Percentiles rank a stretch among this genome's conserved stretches.
phyloP scores from a whole-genome alignment of 2,113 vertebrate genomes.

The Tenrec ecaudatus region DNA sequence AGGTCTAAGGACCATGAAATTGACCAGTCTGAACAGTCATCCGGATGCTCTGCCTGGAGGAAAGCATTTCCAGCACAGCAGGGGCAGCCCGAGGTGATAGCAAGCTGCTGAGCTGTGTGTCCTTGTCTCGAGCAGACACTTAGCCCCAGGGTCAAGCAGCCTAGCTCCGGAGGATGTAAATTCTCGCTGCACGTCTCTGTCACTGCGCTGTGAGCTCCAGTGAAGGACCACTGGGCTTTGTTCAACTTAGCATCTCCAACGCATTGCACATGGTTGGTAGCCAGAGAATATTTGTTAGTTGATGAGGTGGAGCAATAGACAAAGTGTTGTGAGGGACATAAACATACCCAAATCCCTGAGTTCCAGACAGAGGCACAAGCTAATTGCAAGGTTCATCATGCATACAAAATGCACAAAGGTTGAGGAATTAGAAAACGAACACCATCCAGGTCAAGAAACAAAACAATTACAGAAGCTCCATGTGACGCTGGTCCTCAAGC shows the following conservation, averaged over 20 bases:
- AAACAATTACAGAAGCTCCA: neutral
- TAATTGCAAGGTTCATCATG: neutral
- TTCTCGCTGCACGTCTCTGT: neutral
- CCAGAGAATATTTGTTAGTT: neutral
- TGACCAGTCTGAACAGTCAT: neutral
- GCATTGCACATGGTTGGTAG: neutral
- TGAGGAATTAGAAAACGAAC: neutral
- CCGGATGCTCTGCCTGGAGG: neutral
- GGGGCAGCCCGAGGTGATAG: neutral
- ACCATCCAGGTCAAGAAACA: neutral
- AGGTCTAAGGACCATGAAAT: neutral
- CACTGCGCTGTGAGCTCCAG: neutral
- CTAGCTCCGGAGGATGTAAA: neutral
- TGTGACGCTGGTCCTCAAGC: neutral
- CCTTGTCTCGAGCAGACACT: neutral
- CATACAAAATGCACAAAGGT: neutral
- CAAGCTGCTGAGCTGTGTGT: neutral
- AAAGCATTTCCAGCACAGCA: neutral
- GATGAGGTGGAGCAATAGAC: neutral
- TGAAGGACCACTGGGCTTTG: neutral
- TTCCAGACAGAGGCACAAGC: no score
- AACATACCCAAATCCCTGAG: no score
- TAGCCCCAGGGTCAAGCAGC: neutral
- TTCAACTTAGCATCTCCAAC: neutral
- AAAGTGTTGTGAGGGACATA: neutral